A percentile compares a stretch with the other conserved stretches of the same genome.
phyloP scores from a whole-genome alignment of 2,113 vertebrate species.

The Cranoglanis bouderius region DNA sequence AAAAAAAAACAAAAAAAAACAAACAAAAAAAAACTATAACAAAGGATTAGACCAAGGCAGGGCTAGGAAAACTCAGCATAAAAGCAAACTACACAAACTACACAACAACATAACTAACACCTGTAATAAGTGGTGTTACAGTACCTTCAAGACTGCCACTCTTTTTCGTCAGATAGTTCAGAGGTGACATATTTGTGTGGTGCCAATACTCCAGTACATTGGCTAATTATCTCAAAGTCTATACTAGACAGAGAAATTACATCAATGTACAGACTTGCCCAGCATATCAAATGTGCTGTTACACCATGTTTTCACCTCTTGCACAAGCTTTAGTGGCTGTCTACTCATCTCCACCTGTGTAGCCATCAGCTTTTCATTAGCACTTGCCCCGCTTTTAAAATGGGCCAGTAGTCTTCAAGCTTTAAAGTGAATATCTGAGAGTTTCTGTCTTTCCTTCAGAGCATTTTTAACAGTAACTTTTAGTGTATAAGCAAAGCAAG shows the following conservation, averaged over 20 bases:
- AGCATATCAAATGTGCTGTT: not conserved
- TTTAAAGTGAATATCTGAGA: not conserved
- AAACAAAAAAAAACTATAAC: too few relatives aligned
- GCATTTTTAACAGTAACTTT: not conserved
- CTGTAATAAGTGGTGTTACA: too few relatives aligned
- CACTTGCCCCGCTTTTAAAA: not conserved
- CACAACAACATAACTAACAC: too few relatives aligned
- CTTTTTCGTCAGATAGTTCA: not conserved
- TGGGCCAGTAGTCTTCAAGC: too few relatives aligned
- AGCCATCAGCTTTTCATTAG: not conserved
- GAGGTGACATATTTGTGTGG: not conserved
- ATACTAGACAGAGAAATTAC: not conserved
- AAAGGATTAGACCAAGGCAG: too few relatives aligned
- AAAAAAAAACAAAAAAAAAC: too few relatives aligned
- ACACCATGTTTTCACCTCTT: not conserved
- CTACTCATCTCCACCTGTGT: not conserved
- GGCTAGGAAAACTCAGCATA: too few relatives aligned
- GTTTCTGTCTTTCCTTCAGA: not conserved
- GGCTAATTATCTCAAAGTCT: not conserved
- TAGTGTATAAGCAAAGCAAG: not conserved
- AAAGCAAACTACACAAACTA: too few relatives aligned
- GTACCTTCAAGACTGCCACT: too few relatives aligned
- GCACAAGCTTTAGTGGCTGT: not conserved
- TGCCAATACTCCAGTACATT: not conserved
- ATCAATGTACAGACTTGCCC: not conserved